Evolutionary conservation across 2,888 invertebrate genomes (phyloP), one percentile per base, ranked within the genome.

Genomic region (Epicampocera succincta): DNA sequence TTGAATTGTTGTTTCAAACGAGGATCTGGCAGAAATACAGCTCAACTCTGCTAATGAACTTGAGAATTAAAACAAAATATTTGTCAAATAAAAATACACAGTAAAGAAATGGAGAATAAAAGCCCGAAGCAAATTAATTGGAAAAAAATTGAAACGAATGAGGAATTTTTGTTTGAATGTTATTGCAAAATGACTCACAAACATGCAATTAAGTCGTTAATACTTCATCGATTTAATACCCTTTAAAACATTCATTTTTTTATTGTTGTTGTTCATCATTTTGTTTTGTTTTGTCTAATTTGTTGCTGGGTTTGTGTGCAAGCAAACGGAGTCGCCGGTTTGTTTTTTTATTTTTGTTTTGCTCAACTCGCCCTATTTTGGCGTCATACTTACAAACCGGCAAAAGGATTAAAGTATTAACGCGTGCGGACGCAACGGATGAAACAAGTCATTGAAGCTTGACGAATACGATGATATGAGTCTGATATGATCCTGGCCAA

Each of bases 171-270:
- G 76, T 63, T 71, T 73, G 73, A 78, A 78, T 82, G 82, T 82
- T 82, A 82, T 84, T 73, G 85, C 84, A 85, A 86, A 89, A 89
- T 88, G 88, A 86, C 86, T 85, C 86, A 86, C 87, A 88, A 89
- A 89, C 89, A 89, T 89, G 89, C 89, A 89, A 89, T 89, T 89
- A 89, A 88, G 89, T 89, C 89, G 88, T 89, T 89, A 89, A 89
- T 89, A 89, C 89, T 89, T 89, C 89, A 89, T 89, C 88, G 88
- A 89, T 89, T 87, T 89, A 88, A 88, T 87, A 86, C 88, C 86
- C 85, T 86, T 82, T 76, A 73, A 50, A n/a, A n/a, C n/a, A n/a
- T n/a, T n/a, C n/a, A 65, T 71, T 61, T 48, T 58, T 46, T 71
- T 75, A 17, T 74, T 29, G 50, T 61, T 60, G 19, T 61, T 65